Evolutionary conservation across 2,797 vertebrate genomes (phyloP), one percentile per base, ranked within the genome.

Genomic region (Coendou prehensilis): DNA sequence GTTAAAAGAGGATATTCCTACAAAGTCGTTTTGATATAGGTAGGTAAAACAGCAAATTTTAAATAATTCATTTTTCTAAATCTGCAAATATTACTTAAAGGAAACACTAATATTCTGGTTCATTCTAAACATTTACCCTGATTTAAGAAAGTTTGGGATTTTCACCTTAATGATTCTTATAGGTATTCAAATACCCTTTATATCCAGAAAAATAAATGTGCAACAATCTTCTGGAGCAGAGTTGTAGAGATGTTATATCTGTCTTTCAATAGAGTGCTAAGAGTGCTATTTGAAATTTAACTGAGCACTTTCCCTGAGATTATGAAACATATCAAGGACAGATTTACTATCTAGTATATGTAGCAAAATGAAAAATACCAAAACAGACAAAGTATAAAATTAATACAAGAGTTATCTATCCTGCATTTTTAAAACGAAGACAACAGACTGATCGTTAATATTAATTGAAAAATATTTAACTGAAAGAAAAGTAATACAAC

Each of bases 251-350:
- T 91, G 81, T 71, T n/a, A 52, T 9, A 82, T 85, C 22, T 89
- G 30, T 85, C 50, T 95, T 93, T 81, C 33, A 91, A 94, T 5
- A 87, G 23, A 79, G 13, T 86, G 45, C 67, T 95, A 93, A 92
- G 52, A 75, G 47, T 95, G 18, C 41, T 90, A 61, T 85, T 80
- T 92, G 91, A 95, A 92, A 85, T 87, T 61, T 94, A 92, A 87
- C 26, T 81, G 82, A 93, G 41, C 22, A 92, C 82, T 96, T 97
- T 47, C 52, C 52, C 54, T 75, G 59, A 93, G 78, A 89, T 50
- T 63, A 85, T 90, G 52, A 92, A 94, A 91, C 41, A 80, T 54
- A 84, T 61, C 45, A 69, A 59, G 30, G 3, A 56, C 67, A 95
- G 37, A 88, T 63, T 79, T 73, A 93, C 54, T 83, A 52, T 81